A percentile compares a stretch with the other conserved stretches of the same genome.
Conservation (phyloP, 2,888 invertebrate species). For the Tortricodes alternella region DNA sequence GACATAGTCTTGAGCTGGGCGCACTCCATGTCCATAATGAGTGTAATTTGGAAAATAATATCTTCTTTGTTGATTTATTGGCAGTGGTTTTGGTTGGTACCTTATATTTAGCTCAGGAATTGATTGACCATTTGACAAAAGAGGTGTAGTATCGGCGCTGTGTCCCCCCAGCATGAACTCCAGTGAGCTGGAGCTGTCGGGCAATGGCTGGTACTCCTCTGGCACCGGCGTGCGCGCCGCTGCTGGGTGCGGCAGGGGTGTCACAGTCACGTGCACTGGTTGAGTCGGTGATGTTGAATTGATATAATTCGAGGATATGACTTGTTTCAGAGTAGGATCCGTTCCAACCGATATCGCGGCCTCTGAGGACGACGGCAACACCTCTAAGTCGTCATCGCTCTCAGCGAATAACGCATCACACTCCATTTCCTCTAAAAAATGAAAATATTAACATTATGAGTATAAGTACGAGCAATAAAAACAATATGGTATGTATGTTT, state of each 20-base stretch:
- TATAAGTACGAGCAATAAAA: slow-evolving; percentile 1
- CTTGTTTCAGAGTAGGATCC: slow-evolving; percentile 49
- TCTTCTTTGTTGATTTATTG: slow-evolving; percentile 47
- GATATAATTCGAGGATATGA: slow-evolving; percentile 63
- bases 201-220: slow-evolving; percentile 75
- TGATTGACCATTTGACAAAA: slow-evolving; percentile 41
- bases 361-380: slow-evolving; percentile 56
- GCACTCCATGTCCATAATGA: slow-evolving; percentile 46
- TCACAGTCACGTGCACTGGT: slow-evolving; percentile 58
- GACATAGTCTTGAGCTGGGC: slow-evolving; percentile 52
- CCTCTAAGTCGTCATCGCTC: slow-evolving; percentile 84
- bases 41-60: slow-evolving; percentile 62
- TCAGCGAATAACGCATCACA: slow-evolving; percentile 85
- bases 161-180: slow-evolving; percentile 55
- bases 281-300: slow-evolving; percentile 65
- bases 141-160: slow-evolving; percentile 49
- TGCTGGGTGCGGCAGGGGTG: slow-evolving; percentile 55
- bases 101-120: slow-evolving; percentile 62
- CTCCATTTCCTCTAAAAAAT: slow-evolving; percentile 84
- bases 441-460: slow-evolving; percentile 29
- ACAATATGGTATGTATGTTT: slow-evolving; percentile 14
- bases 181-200: slow-evolving; percentile 70
- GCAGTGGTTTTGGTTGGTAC: slow-evolving; percentile 68
- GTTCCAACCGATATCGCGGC: slow-evolving; percentile 40
- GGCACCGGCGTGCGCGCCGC: slow-evolving; percentile 72